A percentile compares a stretch with the other conserved stretches of the same genome.
phyloP scores from a whole-genome alignment of 53 echinoderm and acorn worm genomes.

The Echinarachnius parma region DNA sequence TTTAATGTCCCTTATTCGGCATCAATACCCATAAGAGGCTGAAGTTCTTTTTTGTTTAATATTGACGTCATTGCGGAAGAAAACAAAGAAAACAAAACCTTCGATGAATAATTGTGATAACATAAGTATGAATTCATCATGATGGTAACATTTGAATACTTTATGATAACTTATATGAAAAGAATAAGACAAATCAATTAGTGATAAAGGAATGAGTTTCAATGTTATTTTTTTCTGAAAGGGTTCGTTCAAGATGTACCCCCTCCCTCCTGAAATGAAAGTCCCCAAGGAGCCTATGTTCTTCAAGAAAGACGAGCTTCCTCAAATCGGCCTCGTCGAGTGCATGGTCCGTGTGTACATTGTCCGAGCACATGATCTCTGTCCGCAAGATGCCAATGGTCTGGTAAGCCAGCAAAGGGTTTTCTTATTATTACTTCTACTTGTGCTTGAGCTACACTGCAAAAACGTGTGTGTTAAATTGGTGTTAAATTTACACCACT shows the following conservation, averaged over 20 bases:
- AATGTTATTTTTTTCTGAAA: too few relatives aligned
- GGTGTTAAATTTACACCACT: too few relatives aligned
- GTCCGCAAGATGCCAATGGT: constrained; percentile 87
- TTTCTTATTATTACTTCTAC: neutral
- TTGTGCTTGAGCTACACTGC: neutral
- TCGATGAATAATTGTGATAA: too few relatives aligned
- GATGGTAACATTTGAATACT: too few relatives aligned
- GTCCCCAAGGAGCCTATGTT: constrained; percentile 59
- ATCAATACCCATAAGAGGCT: too few relatives aligned
- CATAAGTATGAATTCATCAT: too few relatives aligned
- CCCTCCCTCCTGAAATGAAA: constrained; percentile 77
- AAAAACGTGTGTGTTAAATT: too few relatives aligned
- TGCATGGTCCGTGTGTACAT: constrained; percentile 84
- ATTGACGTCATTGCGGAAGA: neutral
- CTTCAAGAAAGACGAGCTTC: constrained; percentile 69
- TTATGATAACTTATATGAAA: too few relatives aligned
- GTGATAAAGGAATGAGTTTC: too few relatives aligned
- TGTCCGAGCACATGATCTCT: constrained; percentile 72
- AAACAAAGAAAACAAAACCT: neutral
- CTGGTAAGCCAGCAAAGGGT: constrained; percentile 52
- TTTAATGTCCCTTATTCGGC: too few relatives aligned
- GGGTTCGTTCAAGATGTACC: constrained; percentile 95
- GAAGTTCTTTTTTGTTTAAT: neutral
- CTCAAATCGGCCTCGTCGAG: constrained; percentile 61
- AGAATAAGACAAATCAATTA: neutral